Conservation (phyloP, 1,140 invertebrate genomes). For the Drosophila teissieri region DNA sequence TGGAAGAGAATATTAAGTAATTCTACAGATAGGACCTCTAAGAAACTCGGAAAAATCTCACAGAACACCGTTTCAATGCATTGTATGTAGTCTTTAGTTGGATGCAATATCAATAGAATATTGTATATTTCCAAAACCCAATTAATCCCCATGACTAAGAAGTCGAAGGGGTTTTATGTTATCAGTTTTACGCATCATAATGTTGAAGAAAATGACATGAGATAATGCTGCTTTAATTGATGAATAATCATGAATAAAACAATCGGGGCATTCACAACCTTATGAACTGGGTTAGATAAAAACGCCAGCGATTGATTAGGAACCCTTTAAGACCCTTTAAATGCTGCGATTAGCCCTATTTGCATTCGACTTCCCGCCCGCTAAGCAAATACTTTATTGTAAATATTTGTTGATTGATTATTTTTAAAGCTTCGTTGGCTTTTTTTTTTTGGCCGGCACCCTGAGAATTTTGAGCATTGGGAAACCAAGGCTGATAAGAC, state of each 20-base stretch:
- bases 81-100: too few relatives aligned
- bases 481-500: conserved; percentile 36
- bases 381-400: not conserved
- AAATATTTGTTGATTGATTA: conserved; percentile 40
- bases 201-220: too few relatives aligned
- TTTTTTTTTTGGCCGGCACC: not conserved
- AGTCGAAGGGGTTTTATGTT: too few relatives aligned
- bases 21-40: not conserved
- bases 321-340: not conserved
- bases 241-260: too few relatives aligned
- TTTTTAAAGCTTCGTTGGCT: conserved; percentile 29
- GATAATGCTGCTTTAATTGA: too few relatives aligned
- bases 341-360: conserved; percentile 8
- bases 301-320: not conserved
- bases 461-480: conserved; percentile 19
- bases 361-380: conserved; percentile 12
- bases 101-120: too few relatives aligned
- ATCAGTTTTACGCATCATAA: too few relatives aligned
- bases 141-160: too few relatives aligned
- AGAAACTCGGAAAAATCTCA: too few relatives aligned
- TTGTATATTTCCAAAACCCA: too few relatives aligned
- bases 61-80: too few relatives aligned
- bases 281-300: not conserved
- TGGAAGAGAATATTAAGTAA: too few relatives aligned
- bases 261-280: not conserved